Evolutionary conservation across 53 echinoderm and acorn worm species (phyloP), one percentile per base, ranked within the genome.

Genomic region (Apostichopus leukothele): DNA sequence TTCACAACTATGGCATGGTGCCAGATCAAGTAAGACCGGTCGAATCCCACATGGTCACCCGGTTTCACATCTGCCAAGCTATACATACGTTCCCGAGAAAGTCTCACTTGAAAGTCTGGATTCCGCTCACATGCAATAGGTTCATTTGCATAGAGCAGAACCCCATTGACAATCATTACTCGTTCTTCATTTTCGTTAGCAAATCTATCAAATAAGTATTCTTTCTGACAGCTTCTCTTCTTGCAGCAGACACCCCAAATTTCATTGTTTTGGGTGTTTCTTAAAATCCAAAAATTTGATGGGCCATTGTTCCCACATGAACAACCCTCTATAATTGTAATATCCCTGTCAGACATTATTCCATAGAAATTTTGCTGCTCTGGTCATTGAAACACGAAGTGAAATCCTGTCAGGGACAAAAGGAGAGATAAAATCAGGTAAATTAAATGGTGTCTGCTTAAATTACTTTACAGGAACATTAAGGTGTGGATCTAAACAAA

Each of bases 1-100:
- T 81, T 19, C 81, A 81, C 81, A 21, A 81, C 81, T 21, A 81
- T 81, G 19, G 54, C 81, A 55, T 81, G 60, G 59, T 81, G 81
- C 81, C 81, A 81, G 6, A 81, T 81, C 3, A 81, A 5, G 18
- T 81, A 81, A 6, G 4, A 9, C 54, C 81, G 7, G 16, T 81
- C 81, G 54, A 81, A 81, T 1, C 81, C 81, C n/a, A 81, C 22
- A 20, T 81, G 81, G n/a, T 81, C 81, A 4, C 81, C 81, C 19
- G 55, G 81, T 10, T 55, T n/a, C 25, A 81, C n/a, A 7, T 81
- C n/a, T 6, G 7, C 25, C 7, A 81, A 11, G 7, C 23, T 22
- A 6, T 6, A 60, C 7, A 81, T 11, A 5, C 81, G 53, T 22
- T 53, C n/a, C 7, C 81, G 81, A 54, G 81, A 81, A 12, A 81